Evolutionary conservation across 2,113 vertebrate species (phyloP).

Genomic region (Lanius collurio): DNA sequence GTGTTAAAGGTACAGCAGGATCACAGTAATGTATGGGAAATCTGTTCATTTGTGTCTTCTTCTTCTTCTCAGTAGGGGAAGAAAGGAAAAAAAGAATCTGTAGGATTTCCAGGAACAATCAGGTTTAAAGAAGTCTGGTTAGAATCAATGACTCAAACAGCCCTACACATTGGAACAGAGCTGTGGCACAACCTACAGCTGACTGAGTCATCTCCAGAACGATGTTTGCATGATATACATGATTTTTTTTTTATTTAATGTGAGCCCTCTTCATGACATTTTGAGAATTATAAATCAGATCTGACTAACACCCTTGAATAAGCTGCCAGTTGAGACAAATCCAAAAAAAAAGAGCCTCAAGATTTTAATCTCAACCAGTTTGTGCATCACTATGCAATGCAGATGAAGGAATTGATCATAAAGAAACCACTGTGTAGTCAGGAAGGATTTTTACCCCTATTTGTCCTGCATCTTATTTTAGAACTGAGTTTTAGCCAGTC

Average conservation of each 20-base stretch:
- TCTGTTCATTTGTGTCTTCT: not conserved
- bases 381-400: not conserved
- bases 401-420: slow-evolving; percentile 23
- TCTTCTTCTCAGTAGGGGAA: not conserved
- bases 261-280: not conserved
- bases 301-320: slow-evolving; percentile 14
- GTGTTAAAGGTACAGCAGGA: not conserved
- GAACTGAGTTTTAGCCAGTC: slow-evolving; percentile 26
- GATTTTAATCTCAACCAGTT: slow-evolving; percentile 4
- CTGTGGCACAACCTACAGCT: not conserved
- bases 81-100: not conserved
- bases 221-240: not conserved
- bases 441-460: not conserved
- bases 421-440: not conserved
- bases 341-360: not conserved
- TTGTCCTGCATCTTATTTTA: slow-evolving; percentile 18
- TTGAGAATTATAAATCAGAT: slow-evolving; percentile 14
- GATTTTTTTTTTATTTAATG: not conserved
- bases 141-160: not conserved
- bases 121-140: not conserved
- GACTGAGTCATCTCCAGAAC: not conserved
- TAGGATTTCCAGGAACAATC: not conserved
- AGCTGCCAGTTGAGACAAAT: slow-evolving; percentile 33
- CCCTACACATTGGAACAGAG: not conserved
- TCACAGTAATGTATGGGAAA: not conserved